A percentile compares a stretch with the other conserved stretches of the same genome.
Conservation (phyloP, 2,888 invertebrate species). For the Cantharis rufa region DNA sequence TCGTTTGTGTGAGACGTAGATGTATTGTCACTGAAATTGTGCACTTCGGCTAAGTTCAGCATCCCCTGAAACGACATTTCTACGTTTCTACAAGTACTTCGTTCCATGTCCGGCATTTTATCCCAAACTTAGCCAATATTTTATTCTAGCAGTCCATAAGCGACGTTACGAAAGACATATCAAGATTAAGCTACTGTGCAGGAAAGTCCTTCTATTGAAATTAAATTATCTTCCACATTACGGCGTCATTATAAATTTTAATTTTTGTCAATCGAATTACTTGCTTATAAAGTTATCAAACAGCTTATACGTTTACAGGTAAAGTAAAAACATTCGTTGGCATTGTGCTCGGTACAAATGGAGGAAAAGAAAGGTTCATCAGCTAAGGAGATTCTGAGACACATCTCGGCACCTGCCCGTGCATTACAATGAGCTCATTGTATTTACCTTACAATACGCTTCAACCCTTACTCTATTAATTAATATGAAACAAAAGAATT, state of each 20-base stretch:
- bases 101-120: slow-evolving; percentile 49
- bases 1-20: slow-evolving; percentile 49
- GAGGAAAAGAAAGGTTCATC: slow-evolving; percentile 41
- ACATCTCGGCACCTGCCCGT: slow-evolving; percentile 46
- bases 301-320: neutral
- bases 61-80: slow-evolving; percentile 28
- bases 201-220: neutral
- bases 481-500: slow-evolving; percentile 35
- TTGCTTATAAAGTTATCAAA: slow-evolving; percentile 6
- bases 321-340: slow-evolving; percentile 2
- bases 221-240: neutral
- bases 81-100: slow-evolving; percentile 41
- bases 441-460: slow-evolving; percentile 39
- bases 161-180: slow-evolving; percentile 16
- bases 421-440: slow-evolving; percentile 47
- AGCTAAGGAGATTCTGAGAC: slow-evolving; percentile 44
- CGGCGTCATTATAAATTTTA: neutral
- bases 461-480: slow-evolving; percentile 39
- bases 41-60: slow-evolving; percentile 35
- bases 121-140: slow-evolving; percentile 48
- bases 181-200: slow-evolving; percentile 18
- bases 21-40: slow-evolving; percentile 48
- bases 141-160: slow-evolving; percentile 34
- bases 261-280: slow-evolving; percentile 6
- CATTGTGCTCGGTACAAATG: slow-evolving; percentile 17